A percentile compares a stretch with the other conserved stretches of the same genome.
Conservation (phyloP, 2,797 vertebrate genomes). For the Melanotaenia nigrans region DNA sequence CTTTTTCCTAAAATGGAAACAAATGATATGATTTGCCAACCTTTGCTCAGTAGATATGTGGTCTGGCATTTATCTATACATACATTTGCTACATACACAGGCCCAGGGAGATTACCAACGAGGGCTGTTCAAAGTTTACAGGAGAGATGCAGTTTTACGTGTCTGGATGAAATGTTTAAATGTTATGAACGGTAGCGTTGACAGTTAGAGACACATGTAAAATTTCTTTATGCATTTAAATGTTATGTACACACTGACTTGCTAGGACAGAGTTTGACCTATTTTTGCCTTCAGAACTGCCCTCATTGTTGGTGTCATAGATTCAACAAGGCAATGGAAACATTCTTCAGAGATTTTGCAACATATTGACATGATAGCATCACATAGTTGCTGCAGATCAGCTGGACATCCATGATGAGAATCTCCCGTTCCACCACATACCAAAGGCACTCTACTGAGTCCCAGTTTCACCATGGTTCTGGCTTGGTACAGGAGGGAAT, state of each 20-base stretch:
- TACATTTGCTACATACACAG: not conserved
- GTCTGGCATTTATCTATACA: constrained; percentile 35
- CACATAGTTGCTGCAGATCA: too few species aligned
- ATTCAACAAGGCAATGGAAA: too few species aligned
- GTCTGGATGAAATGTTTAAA: not conserved
- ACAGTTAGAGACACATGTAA: not conserved
- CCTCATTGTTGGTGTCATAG: too few species aligned
- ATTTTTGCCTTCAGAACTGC: not conserved
- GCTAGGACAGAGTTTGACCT: too few species aligned
- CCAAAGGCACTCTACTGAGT: too few species aligned
- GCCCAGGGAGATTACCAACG: not conserved
- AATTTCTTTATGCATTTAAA: not conserved
- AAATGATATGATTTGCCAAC: constrained; percentile 10
- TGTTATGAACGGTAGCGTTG: not conserved
- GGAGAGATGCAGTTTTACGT: not conserved
- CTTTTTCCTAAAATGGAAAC: constrained; percentile 34
- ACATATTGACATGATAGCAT: too few species aligned
- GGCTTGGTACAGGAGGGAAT: too few species aligned
- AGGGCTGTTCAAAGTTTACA: not conserved
- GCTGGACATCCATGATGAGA: too few species aligned
- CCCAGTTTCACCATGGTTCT: too few species aligned
- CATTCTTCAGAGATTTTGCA: too few species aligned
- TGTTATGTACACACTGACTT: not conserved
- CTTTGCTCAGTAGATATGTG: not conserved
- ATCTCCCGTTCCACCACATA: too few species aligned